A percentile compares a stretch with the other conserved stretches of the same genome.
These are phyloP conservation scores for Sebastes dallii DNA, from an alignment of 2,797 vertebrate species.

Conservation along the genomic window DNA sequence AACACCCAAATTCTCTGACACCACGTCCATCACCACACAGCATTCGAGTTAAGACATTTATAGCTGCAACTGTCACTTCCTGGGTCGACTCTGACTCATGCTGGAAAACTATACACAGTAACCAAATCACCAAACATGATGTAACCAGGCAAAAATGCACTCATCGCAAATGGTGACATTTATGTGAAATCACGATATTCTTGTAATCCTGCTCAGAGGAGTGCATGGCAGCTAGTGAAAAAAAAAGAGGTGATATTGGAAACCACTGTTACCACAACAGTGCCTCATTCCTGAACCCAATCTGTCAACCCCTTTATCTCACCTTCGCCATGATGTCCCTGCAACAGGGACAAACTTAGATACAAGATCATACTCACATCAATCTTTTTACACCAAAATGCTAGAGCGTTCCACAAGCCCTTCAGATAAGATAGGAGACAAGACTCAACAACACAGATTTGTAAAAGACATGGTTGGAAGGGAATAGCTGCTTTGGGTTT, in stretches of 20 bases:
- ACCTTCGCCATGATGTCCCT: conserved; percentile 11
- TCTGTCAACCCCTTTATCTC: conserved; percentile 19
- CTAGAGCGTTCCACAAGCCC: not conserved
- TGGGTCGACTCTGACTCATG: not conserved
- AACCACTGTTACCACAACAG: not conserved
- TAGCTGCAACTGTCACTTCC: conserved; percentile 19
- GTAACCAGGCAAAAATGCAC: conserved; percentile 10
- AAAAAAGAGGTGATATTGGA: conserved; percentile 30
- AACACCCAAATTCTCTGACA: not conserved
- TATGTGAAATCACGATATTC: conserved; percentile 7
- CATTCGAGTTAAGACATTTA: conserved; percentile 34
- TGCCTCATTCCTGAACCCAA: conserved; percentile 32
- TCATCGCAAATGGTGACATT: conserved; percentile 5
- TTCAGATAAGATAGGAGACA: not conserved
- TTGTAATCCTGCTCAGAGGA: not conserved
- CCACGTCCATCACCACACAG: conserved; percentile 31
- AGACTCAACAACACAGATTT: not conserved
- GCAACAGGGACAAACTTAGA: conserved; percentile 3
- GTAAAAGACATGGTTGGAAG: not conserved
- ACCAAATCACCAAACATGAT: conserved; percentile 22
- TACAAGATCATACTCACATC: conserved; percentile 10
- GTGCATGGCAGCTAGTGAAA: conserved; percentile 10
- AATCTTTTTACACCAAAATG: conserved; percentile 18
- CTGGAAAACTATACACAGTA: not conserved
- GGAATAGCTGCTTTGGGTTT: not conserved